Evolutionary conservation across 2,888 invertebrate genomes (phyloP), one percentile per base, ranked within the genome.

Genomic region (Ochropacha duplaris): DNA sequence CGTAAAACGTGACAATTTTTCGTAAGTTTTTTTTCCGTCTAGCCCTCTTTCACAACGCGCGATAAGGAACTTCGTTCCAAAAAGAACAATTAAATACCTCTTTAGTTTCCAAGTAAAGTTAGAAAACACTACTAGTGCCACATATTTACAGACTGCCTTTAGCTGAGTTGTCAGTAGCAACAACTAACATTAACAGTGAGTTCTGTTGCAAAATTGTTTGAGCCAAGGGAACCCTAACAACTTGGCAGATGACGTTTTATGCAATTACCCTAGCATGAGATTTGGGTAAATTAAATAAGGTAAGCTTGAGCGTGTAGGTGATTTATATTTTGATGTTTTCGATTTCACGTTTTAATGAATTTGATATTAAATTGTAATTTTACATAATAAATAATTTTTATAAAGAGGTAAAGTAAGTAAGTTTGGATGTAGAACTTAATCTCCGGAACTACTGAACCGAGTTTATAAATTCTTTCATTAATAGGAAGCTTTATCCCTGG

Each of bases 181-280:
- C 65, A 68, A 69, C 62, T 61, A 59, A 68, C 64, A 60, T 57
- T 59, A 62, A 71, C 64, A 58, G 72, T 65, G 76, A 69, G 70
- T 64, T 71, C 60, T 62, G 71, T 62, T 64, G 69, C 60, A 65
- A 61, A 76, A 73, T 76, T 68, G 77, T 73, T 75, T 68, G 69
- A 63, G 69, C 66, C 66, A 54, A 61, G 69, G 64, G 68, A 70
- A 61, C 65, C 67, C 63, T 76, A 72, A 72, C 72, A 72, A 70
- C 76, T 72, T 70, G 73, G 74, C 71, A 68, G 78, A 76, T 76
- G 83, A 80, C 73, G 74, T 74, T 79, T 81, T 72, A 78, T 79
- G 70, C 76, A 78, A 78, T 84, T 79, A 81, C 59, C 49, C 22
- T 36, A 49, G 34, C 19, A 1, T 44, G 57, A 51, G 61, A 65